Evolutionary conservation across 1,140 invertebrate genomes (phyloP).

Genomic region (Drosophila eugracilis): DNA sequence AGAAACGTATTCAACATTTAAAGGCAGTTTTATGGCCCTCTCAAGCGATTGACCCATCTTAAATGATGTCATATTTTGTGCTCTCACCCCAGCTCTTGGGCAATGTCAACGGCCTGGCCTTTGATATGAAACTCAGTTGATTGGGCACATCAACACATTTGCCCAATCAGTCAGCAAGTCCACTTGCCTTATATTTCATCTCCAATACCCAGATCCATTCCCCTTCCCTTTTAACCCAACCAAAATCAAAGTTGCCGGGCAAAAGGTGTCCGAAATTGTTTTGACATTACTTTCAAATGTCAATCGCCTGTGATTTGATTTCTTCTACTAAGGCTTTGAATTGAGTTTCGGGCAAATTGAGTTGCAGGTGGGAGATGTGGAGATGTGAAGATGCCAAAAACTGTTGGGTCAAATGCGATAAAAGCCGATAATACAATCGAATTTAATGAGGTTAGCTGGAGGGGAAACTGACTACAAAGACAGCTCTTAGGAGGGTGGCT

Average conservation of each 20-base stretch:
- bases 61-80: conserved; percentile 57
- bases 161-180: conserved; percentile 59
- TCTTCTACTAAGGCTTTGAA: conserved; percentile 40
- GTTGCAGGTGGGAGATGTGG: conserved; percentile 58
- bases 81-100: conserved; percentile 10
- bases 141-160: conserved; percentile 76
- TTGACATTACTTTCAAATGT: conserved; percentile 82
- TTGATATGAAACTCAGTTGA: conserved; percentile 67
- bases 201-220: no score
- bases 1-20: conserved; percentile 4
- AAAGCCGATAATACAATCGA: conserved; percentile 77
- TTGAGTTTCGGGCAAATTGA: conserved; percentile 69
- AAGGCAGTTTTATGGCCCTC: conserved; percentile 35
- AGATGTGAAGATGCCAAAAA: conserved; percentile 17
- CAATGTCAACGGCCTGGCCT: conserved; percentile 25
- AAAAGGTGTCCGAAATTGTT: conserved; percentile 77
- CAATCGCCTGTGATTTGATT: conserved; percentile 70
- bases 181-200: conserved; percentile 8
- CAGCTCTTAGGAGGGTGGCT: conserved; percentile 41
- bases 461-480: conserved; percentile 21
- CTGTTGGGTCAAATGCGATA: conserved; percentile 74
- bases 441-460: conserved; percentile 74
- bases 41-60: conserved; percentile 28
- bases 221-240: neutral
- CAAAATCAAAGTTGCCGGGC: conserved; percentile 45